These are phyloP conservation scores for Salvelinus fontinalis DNA, from an alignment of 2,113 vertebrate genomes.

Conservation along the genomic window DNA sequence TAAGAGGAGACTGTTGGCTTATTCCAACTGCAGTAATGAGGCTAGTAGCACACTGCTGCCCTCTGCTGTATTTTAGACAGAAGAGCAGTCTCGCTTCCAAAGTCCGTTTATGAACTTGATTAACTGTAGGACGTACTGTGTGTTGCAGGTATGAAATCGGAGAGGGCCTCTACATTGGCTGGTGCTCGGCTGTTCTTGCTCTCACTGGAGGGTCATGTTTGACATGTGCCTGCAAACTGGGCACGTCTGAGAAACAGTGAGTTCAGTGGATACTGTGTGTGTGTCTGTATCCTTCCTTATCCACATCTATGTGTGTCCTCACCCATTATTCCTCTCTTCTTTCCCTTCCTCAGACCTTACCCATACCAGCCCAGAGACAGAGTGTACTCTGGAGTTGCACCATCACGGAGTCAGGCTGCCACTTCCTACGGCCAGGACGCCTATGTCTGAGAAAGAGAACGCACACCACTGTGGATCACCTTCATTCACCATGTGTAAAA, in stretches of 20 bases:
- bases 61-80: slow-evolving; percentile 18
- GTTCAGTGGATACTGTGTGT: slow-evolving; percentile 27
- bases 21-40: neutral
- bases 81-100: slow-evolving; percentile 3
- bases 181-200: slow-evolving; percentile 82
- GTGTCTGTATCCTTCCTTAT: neutral
- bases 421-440: slow-evolving; percentile 75
- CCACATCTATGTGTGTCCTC: neutral
- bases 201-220: slow-evolving; percentile 80
- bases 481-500: neutral
- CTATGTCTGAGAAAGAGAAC: slow-evolving; percentile 65
- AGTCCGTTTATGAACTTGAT: neutral
- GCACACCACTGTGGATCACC: neutral
- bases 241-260: slow-evolving; percentile 65
- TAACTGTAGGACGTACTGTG: neutral
- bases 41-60: slow-evolving; percentile 17
- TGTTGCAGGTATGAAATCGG: slow-evolving; percentile 84
- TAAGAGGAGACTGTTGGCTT: neutral
- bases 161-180: slow-evolving; percentile 86
- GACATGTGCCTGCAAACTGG: slow-evolving; percentile 70
- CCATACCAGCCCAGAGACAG: slow-evolving; percentile 68
- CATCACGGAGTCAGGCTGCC: slow-evolving; percentile 54
- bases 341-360: slow-evolving; percentile 51
- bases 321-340: slow-evolving; percentile 6
- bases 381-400: slow-evolving; percentile 63